Conservation (phyloP, 2,797 vertebrate genomes). For the Alosa sapidissima region DNA sequence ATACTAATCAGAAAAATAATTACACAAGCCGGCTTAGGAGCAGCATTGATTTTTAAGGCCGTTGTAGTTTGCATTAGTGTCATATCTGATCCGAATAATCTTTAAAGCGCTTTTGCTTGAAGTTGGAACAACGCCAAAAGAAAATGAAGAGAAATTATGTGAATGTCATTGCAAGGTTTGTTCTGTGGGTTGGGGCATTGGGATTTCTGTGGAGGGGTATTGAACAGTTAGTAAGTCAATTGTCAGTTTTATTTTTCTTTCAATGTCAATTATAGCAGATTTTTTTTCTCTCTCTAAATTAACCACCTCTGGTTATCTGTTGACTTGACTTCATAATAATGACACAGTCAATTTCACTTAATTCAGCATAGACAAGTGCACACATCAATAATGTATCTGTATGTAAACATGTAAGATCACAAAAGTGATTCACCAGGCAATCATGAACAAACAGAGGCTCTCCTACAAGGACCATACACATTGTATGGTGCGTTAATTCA, state of each 20-base stretch:
- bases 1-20: constrained; percentile 82
- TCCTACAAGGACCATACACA: not conserved
- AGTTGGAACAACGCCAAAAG: constrained; percentile 61
- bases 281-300: not conserved
- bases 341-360: not conserved
- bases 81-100: constrained; percentile 79
- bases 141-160: constrained; percentile 57
- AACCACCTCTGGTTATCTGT: constrained; percentile 6
- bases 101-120: constrained; percentile 64
- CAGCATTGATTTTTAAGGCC: constrained; percentile 74
- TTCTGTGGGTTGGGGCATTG: constrained; percentile 35
- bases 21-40: constrained; percentile 69
- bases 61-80: constrained; percentile 73
- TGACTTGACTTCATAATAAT: not conserved
- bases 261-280: not conserved
- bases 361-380: not conserved
- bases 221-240: constrained; percentile 49
- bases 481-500: not conserved
- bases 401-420: not conserved
- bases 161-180: constrained; percentile 74
- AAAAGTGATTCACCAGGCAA: constrained; percentile 4
- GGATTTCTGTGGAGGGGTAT: constrained; percentile 50
- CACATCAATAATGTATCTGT: constrained; percentile 10
- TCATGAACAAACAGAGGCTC: not conserved
- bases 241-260: constrained; percentile 45